Evolutionary conservation across 35 echinoderm and acorn worm species (phyloP), one percentile per base, ranked within the genome.

Genomic region (Chiridota heheva): DNA sequence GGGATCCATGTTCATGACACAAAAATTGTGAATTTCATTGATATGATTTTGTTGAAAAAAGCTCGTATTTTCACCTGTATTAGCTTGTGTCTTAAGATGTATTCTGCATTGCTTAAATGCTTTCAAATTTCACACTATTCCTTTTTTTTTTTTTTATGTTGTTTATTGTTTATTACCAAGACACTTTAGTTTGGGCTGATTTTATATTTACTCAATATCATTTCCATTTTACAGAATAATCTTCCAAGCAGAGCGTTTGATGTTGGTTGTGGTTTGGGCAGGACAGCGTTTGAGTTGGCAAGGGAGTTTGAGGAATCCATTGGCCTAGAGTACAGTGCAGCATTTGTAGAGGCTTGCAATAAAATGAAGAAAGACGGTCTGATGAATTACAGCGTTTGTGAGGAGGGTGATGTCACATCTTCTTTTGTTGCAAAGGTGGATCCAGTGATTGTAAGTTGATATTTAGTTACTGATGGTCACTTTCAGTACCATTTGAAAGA

Each of bases 251-350:
- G 89, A 70, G 95, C 95, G 28, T 67, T 98, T 48, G 95, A 98
- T 53, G 90, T 98, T 38, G 95, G 95, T 30, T 98, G 95, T 88
- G 95, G 83, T 33, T 80, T 98, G 7, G 95, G 95, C 6, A 78
- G 95, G 47, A 88, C 89, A 25, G 37, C 89, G 29, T 92, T 98
- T 86, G 95, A 98, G 40, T 69, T 98, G 43, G 86, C 95, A 22
- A 77, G 85, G 32, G 85, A 88, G 18, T 98, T 98, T 85, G 73
- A 89, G 39, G 78, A 91, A 33, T 90, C 88, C 24, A 81, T 91
- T 43, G 95, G 95, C 2, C 87, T 91, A 15, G 89, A 91, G 41
- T 83, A 73, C 58, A 92, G 89, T 45, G 80, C 88, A 59, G 80
- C 89, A 17, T 98, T 98, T 59, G 73, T 91, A 16, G 83, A 96